Evolutionary conservation across 2,888 invertebrate genomes (phyloP).

Genomic region (Hirtodrosophila confusa): DNA sequence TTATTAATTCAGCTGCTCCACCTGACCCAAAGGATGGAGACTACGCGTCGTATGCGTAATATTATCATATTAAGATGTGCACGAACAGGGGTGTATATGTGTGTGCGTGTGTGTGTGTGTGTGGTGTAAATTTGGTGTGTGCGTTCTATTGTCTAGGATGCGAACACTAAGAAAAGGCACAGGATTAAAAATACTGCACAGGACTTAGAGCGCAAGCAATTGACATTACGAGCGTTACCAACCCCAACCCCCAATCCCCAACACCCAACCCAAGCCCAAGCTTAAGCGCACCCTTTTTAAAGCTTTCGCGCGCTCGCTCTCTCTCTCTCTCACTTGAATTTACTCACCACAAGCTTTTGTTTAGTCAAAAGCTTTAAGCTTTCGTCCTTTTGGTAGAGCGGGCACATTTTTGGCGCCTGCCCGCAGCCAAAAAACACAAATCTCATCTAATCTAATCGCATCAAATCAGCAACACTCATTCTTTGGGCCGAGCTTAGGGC

Average conservation of each 20-base stretch:
- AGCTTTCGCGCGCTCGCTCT: constrained; percentile 29
- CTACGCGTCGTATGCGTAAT: constrained; percentile 48
- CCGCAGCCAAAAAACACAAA: constrained; percentile 47
- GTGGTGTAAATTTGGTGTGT: constrained; percentile 11
- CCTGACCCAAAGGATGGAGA: constrained; percentile 20
- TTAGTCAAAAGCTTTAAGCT: constrained; percentile 47
- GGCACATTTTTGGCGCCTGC: constrained; percentile 66
- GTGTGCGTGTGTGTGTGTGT: constrained; percentile 2
- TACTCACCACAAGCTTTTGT: constrained; percentile 67
- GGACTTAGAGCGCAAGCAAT: constrained; percentile 64
- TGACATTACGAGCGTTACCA: constrained; percentile 72
- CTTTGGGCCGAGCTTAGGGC: constrained; percentile 5
- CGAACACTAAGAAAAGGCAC: constrained; percentile 62
- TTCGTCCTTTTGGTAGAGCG: constrained; percentile 29
- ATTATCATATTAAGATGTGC: constrained; percentile 51
- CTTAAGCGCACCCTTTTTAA: constrained; percentile 6
- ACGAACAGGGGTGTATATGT: constrained; percentile 1
- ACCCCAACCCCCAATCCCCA: constrained; percentile 6
- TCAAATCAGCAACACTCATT: constrained; percentile 57
- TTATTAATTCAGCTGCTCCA: constrained; percentile 29
- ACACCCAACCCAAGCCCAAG: background rate
- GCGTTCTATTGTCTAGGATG: constrained; percentile 49
- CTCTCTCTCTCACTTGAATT: constrained; percentile 9
- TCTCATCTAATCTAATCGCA: constrained; percentile 72
- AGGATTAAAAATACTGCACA: constrained; percentile 63